Evolutionary conservation across 1,140 invertebrate genomes (phyloP).

Genomic region (Penaeus japonicus): DNA sequence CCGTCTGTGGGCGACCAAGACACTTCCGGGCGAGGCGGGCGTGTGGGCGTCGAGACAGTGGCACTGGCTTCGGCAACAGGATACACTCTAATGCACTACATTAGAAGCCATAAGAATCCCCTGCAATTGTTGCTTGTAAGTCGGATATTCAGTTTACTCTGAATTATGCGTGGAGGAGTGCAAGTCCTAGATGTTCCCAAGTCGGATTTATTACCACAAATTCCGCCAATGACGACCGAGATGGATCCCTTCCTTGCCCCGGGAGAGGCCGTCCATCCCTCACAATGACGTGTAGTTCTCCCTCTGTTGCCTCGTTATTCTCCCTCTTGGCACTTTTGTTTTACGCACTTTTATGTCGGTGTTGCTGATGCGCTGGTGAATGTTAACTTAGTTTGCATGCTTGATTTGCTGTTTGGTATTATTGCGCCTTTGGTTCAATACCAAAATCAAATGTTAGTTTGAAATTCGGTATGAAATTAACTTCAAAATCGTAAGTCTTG

Average conservation of each 20-base stretch:
- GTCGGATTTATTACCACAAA: constrained; percentile 42
- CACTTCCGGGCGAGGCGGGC: constrained; percentile 17
- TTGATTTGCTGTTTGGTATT: no score
- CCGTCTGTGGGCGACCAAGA: not conserved
- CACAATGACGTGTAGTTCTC: not conserved
- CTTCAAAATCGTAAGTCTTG: no score
- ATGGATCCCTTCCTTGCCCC: constrained; percentile 32
- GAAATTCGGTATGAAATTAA: no score
- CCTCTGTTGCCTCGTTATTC: not conserved
- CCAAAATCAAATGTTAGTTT: no score
- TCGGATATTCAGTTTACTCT: constrained; percentile 41
- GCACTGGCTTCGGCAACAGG: not conserved
- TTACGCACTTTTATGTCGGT: no score
- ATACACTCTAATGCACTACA: not conserved
- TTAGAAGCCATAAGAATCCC: constrained; percentile 12
- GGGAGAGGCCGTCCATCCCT: not conserved
- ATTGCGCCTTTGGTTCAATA: no score
- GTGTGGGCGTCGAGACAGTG: not conserved
- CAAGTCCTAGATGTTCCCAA: constrained; percentile 26
- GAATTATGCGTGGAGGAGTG: constrained; percentile 18
- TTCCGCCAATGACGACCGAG: constrained; percentile 27
- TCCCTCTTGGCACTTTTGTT: no score
- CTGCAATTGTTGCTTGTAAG: constrained; percentile 15
- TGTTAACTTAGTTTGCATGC: no score
- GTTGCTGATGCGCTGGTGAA: no score